Evolutionary conservation across 2,113 vertebrate species (phyloP).

Genomic region (Coryphaenoides rupestris): DNA sequence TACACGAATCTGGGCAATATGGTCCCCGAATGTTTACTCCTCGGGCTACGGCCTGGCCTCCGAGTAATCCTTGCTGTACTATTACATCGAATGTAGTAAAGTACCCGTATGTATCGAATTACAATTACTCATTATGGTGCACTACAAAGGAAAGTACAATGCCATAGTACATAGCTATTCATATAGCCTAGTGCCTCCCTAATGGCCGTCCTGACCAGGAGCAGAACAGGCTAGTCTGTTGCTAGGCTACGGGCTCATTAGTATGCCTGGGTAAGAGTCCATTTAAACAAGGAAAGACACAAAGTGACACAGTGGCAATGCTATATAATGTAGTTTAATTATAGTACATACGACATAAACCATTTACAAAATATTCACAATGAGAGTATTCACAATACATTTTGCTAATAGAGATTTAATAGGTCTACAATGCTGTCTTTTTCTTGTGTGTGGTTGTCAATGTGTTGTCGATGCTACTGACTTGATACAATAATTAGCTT

Average conservation of each 20-base stretch:
- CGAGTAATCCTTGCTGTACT: no score
- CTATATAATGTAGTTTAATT: slow-evolving; percentile 62
- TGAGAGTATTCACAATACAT: slow-evolving; percentile 55
- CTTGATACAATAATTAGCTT: slow-evolving; percentile 48
- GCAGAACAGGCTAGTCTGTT: slow-evolving; percentile 58
- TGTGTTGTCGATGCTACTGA: slow-evolving; percentile 28
- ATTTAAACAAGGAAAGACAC: slow-evolving; percentile 18
- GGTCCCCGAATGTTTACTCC: no score
- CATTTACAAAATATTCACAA: slow-evolving; percentile 71
- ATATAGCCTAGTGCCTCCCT: slow-evolving; percentile 4
- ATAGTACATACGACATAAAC: slow-evolving; percentile 59
- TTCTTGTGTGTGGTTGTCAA: slow-evolving; percentile 43
- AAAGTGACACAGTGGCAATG: slow-evolving; percentile 29
- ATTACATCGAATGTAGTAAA: no score
- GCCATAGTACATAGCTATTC: no score
- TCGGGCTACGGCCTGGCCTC: no score
- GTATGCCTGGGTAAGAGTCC: slow-evolving; percentile 23
- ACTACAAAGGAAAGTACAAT: no score
- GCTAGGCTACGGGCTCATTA: slow-evolving; percentile 55
- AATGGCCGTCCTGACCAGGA: slow-evolving; percentile 36
- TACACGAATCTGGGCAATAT: no score
- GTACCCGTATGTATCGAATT: slow-evolving; percentile 12
- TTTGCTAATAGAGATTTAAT: slow-evolving; percentile 51
- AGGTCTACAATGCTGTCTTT: slow-evolving; percentile 36
- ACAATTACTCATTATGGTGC: slow-evolving; percentile 7